These are phyloP conservation scores for Schizotus pectinicornis DNA, from an alignment of 2,888 invertebrate genomes.

Conservation along the genomic window DNA sequence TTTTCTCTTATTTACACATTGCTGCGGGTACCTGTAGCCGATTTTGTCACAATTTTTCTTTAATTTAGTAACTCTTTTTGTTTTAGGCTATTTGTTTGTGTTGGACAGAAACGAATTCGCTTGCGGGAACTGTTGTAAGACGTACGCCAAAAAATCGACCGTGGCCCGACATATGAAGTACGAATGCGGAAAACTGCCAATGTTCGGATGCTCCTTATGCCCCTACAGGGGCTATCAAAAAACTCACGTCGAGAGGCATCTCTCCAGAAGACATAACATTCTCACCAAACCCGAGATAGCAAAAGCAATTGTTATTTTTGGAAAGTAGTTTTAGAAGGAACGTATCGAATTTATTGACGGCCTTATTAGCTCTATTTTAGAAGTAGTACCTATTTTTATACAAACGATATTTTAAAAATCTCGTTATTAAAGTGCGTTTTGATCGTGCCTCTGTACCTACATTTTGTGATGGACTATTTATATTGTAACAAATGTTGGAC, in stretches of 20 bases:
- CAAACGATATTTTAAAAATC: no score
- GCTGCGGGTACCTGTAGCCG: no score
- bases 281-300: constrained; percentile 22
- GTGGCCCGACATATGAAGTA: constrained; percentile 44
- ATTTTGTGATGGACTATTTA: no score
- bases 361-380: no score
- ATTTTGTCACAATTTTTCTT: neutral
- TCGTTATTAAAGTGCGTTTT: no score
- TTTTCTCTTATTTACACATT: no score
- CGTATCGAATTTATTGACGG: no score
- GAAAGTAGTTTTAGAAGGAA: neutral
- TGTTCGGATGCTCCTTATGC: constrained; percentile 46
- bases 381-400: no score
- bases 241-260: constrained; percentile 48
- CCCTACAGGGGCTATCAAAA: constrained; percentile 48
- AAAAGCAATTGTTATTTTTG: constrained; percentile 11
- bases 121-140: constrained; percentile 38
- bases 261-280: constrained; percentile 48
- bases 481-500: no score
- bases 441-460: no score
- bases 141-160: constrained; percentile 40
- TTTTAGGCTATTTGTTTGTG: constrained; percentile 21
- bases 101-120: constrained; percentile 27
- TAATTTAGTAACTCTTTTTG: constrained; percentile 1
- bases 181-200: constrained; percentile 46